Percentiles rank a stretch among this genome's conserved stretches.
Conservation (phyloP, 2,888 invertebrate species). For the Caenorhabditis wallacei region DNA sequence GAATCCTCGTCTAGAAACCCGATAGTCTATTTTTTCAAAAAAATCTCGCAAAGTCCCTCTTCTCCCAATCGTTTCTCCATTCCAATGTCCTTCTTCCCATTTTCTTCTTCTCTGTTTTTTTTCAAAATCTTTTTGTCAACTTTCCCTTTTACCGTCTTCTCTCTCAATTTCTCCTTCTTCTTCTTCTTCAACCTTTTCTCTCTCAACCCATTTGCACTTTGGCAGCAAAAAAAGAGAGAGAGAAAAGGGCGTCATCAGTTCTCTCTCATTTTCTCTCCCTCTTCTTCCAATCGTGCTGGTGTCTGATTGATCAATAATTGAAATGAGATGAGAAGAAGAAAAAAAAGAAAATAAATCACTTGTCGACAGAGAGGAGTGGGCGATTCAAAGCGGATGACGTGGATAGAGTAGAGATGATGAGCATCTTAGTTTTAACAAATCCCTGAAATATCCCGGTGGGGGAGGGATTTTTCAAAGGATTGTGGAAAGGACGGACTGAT, state of each 20-base stretch:
- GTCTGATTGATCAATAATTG: slow-evolving; percentile 35
- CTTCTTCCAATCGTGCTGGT: slow-evolving; percentile 30
- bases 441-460: not conserved
- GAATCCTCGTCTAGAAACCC: no score
- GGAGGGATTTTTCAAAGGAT: not conserved
- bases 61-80: no score
- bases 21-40: no score
- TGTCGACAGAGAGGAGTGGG: not conserved
- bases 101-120: not conserved
- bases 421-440: not conserved
- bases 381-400: not conserved
- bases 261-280: slow-evolving; percentile 25
- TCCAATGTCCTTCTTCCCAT: not conserved
- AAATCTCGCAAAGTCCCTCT: no score
- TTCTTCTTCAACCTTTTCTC: not conserved
- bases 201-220: slow-evolving; percentile 21
- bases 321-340: not conserved
- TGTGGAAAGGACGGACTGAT: not conserved
- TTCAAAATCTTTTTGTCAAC: not conserved
- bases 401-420: not conserved
- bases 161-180: slow-evolving; percentile 11
- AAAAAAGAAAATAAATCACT: not conserved
- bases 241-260: slow-evolving; percentile 40
- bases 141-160: not conserved
- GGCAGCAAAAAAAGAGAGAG: slow-evolving; percentile 1